Conservation (phyloP, 1,140 invertebrate species). For the Patella vulgata region DNA sequence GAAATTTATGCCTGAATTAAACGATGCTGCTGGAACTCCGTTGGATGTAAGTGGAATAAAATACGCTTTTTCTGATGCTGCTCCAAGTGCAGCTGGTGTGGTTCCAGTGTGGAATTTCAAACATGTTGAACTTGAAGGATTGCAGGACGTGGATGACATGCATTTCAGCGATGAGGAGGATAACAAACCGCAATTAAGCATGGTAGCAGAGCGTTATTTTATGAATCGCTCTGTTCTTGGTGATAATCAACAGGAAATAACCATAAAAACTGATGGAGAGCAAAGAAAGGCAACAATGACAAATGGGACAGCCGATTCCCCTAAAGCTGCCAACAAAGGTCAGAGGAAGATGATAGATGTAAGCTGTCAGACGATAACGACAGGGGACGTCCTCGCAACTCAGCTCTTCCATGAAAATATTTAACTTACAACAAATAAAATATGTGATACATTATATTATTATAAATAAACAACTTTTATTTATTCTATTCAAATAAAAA, state of each 20-base stretch:
- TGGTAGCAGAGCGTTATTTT: conserved; percentile 64
- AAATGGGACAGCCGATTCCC: conserved; percentile 10
- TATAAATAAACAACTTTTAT: too few species aligned
- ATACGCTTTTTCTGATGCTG: conserved; percentile 61
- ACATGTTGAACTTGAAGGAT: conserved; percentile 52
- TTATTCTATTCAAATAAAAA: too few species aligned
- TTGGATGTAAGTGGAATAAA: conserved; percentile 55
- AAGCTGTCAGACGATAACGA: conserved; percentile 65
- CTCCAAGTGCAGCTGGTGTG: conserved; percentile 61
- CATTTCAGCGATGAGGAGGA: conserved; percentile 52
- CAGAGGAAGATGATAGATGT: conserved; percentile 38
- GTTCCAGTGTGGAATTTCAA: conserved; percentile 66
- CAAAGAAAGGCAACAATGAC: conserved; percentile 11
- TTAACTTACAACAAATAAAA: too few species aligned
- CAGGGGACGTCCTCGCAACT: conserved; percentile 66
- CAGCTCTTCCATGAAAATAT: conserved; percentile 66
- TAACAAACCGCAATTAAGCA: conserved; percentile 49
- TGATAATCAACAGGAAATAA: conserved; percentile 47
- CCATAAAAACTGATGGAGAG: conserved; percentile 18
- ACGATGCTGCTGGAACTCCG: conserved; percentile 50
- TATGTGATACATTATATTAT: too few species aligned
- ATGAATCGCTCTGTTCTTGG: conserved; percentile 62
- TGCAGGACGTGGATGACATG: conserved; percentile 57
- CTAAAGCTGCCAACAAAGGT: conserved; percentile 8
- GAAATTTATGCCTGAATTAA: conserved; percentile 55